phyloP scores from a whole-genome alignment of 2,888 invertebrate species.

The Napeogenes sylphis region DNA sequence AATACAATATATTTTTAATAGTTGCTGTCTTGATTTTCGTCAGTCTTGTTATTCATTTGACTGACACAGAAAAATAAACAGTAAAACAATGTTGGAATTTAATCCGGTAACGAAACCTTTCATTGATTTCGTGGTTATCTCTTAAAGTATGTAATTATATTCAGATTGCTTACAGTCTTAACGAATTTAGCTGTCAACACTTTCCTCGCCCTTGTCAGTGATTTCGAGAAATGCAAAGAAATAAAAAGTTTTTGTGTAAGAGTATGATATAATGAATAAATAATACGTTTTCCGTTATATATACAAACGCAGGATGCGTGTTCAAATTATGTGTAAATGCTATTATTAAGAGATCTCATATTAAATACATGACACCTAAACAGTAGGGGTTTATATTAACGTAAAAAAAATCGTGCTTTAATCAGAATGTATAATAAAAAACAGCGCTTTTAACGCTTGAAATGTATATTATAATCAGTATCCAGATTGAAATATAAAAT shows the following conservation, averaged over 20 bases:
- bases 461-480: too few relatives aligned
- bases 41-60: conserved; percentile 5
- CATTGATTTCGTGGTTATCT: conserved; percentile 50
- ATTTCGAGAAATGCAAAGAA: conserved; percentile 14
- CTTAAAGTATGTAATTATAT: conserved; percentile 50
- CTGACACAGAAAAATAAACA: conserved; percentile 39
- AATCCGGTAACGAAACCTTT: conserved; percentile 39
- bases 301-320: too few relatives aligned
- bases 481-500: not conserved
- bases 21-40: not conserved
- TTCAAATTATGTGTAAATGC: too few relatives aligned
- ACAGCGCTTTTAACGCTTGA: too few relatives aligned
- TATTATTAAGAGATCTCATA: too few relatives aligned
- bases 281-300: not conserved
- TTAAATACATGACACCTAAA: too few relatives aligned
- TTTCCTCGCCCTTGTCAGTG: conserved; percentile 34
- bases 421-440: too few relatives aligned
- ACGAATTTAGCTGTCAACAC: conserved; percentile 57
- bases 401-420: too few relatives aligned
- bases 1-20: not conserved
- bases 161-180: conserved; percentile 48
- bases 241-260: not conserved
- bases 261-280: not conserved
- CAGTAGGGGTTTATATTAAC: too few relatives aligned
- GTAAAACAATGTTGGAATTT: conserved; percentile 39